Evolutionary conservation across 2,888 invertebrate genomes (phyloP).

Genomic region (Drosophila mayaguana): DNA sequence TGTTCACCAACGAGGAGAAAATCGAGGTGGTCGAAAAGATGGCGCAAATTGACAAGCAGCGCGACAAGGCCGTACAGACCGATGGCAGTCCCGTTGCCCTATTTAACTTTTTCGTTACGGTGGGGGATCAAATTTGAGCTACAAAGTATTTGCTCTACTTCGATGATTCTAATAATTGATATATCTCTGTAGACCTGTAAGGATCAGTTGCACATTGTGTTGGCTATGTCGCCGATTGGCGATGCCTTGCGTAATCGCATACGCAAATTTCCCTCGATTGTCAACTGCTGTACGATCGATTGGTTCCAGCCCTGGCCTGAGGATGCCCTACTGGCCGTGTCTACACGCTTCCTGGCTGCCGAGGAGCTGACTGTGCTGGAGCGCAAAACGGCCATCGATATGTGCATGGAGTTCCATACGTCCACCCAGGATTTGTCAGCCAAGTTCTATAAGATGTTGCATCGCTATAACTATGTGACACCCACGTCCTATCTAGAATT

Average conservation of each 20-base stretch:
- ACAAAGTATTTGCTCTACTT: no score
- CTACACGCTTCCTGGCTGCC: slow-evolving; percentile 92
- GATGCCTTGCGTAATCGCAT: slow-evolving; percentile 92
- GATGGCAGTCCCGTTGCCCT: slow-evolving; percentile 96
- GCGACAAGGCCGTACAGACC: slow-evolving; percentile 94
- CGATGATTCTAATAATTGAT: not conserved
- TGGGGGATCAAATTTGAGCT: slow-evolving; percentile 39
- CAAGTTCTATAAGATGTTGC: slow-evolving; percentile 88
- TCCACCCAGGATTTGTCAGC: slow-evolving; percentile 91
- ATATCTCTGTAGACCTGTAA: slow-evolving; percentile 88
- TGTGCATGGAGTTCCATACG: slow-evolving; percentile 96
- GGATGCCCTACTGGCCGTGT: slow-evolving; percentile 95
- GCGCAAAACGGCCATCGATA: slow-evolving; percentile 91
- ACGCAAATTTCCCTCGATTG: slow-evolving; percentile 95
- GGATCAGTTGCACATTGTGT: slow-evolving; percentile 95
- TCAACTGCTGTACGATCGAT: slow-evolving; percentile 98
- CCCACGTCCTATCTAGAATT: slow-evolving; percentile 97
- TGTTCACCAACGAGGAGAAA: slow-evolving; percentile 94
- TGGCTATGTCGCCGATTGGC: slow-evolving; percentile 96
- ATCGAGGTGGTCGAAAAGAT: slow-evolving; percentile 97
- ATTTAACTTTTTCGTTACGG: slow-evolving; percentile 93
- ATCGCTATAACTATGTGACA: slow-evolving; percentile 94
- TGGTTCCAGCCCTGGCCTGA: slow-evolving; percentile 99
- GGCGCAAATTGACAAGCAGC: slow-evolving; percentile 94
- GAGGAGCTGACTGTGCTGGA: slow-evolving; percentile 92